Evolutionary conservation across 1,140 invertebrate genomes (phyloP), one percentile per base, ranked within the genome.

Genomic region (Drosophila sulfurigaster): DNA sequence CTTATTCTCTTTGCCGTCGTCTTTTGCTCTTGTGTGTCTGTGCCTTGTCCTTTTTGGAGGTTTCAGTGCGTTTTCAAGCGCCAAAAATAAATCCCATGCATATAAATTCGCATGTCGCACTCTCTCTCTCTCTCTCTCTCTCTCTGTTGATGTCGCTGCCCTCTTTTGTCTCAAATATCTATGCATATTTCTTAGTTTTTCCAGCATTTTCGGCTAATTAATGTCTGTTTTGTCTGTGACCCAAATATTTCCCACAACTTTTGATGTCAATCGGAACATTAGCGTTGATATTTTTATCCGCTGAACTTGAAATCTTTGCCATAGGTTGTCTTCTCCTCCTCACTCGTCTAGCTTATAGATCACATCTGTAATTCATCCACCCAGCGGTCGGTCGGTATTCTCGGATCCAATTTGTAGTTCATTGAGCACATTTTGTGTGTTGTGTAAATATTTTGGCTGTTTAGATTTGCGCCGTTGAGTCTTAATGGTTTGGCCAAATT

Each of bases 71-170:
- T 71, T 64, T 28, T 57, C 52, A 59, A 78, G 56, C 78, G 75
- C 75, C 78, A 78, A 78, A 80, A 80, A 80, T 80, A 80, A 76
- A 76, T 65, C 11, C 4, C 28, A 64, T 35, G 49, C 59, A 54
- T 25, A 38, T 15, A 74, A 69, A 74, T 69, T 74, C 56, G 56
- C 56, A 56, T 11, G 3, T 25, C 7, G 28, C n/a, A 2, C 41
- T 11, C 25, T 4, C 51, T 5, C n/a, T 32, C 20, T 45, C 1
- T 16, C 46, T 46, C 15, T 16, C 35, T 41, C 13, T 13, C 30
- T 10, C 8, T 11, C 51, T 46, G 5, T 30, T 25, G 20, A 52
- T 52, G 0, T n/a, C 28, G 13, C 28, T 32, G 20, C 20, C 13
- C 11, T 28, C 30, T 0, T 25, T 28, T 46, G 63, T 30, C 48